phyloP scores from a whole-genome alignment of 1,140 invertebrate species.

The Zaprionus gabonicus region DNA sequence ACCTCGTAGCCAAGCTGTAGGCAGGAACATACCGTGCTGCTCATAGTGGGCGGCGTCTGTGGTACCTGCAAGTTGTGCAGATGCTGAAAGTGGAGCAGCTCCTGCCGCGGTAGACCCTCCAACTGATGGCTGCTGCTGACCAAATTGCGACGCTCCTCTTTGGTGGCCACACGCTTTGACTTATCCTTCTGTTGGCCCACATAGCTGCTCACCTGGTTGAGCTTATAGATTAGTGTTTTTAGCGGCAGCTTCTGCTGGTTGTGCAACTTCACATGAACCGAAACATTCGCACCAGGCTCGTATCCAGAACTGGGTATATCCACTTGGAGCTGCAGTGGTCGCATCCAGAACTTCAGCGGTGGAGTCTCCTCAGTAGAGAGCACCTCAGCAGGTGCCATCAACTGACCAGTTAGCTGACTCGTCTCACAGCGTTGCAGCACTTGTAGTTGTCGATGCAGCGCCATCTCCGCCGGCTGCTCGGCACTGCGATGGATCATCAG shows the following conservation, averaged over 20 bases:
- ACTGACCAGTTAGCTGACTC: constrained; percentile 68
- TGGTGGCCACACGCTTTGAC: constrained; percentile 60
- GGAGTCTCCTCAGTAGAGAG: constrained; percentile 46
- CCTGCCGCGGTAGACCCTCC: constrained; percentile 84
- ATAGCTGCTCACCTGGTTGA: constrained; percentile 73
- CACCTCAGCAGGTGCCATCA: constrained; percentile 25
- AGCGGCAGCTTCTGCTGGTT: constrained; percentile 84
- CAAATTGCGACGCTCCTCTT: constrained; percentile 83
- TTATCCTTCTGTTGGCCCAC: constrained; percentile 49
- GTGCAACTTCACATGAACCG: constrained; percentile 61
- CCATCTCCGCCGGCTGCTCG: constrained; percentile 87
- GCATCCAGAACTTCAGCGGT: constrained; percentile 64
- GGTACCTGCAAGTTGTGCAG: constrained; percentile 86
- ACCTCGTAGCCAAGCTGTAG: constrained; percentile 89
- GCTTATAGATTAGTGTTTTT: constrained; percentile 84
- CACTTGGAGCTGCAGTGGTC: constrained; percentile 61
- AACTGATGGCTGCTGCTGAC: constrained; percentile 85
- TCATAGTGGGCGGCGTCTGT: constrained; percentile 88
- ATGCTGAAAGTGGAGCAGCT: constrained; percentile 76
- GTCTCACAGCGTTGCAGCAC: constrained; percentile 87
- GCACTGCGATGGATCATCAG: constrained; percentile 88
- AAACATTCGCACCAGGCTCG: constrained; percentile 66
- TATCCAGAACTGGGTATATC: constrained; percentile 63
- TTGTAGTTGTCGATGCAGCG: constrained; percentile 88
- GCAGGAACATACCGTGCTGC: constrained; percentile 87